Base-by-base conservation (phyloP, 1,140 invertebrate genomes). In the Leptinotarsa undecemlineata region DNA sequence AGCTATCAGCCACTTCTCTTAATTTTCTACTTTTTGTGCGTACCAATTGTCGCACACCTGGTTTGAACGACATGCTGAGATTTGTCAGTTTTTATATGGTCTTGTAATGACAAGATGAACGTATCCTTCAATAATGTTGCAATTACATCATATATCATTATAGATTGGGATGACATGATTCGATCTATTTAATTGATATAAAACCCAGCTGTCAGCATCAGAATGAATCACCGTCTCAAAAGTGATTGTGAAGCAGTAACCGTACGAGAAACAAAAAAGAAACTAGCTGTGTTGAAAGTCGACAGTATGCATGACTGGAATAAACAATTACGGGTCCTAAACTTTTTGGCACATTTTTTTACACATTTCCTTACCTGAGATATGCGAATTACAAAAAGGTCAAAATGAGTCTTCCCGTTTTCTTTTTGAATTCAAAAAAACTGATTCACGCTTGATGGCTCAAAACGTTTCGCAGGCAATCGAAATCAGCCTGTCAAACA, bases 141-240 rank as follows among this genome's bases (percentile, higher is more conserved):
- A 57, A 57, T 57, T 17, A 57, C 51, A 17, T 57, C 51, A 57
- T 57, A 57, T 17, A 57, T 57, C 51, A 5, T 57, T 57, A 15
- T n/a, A 19, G n/a, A 57, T n/a, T 57, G 15, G n/a, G 51, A 57
- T 57, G 51, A 57, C 51, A 57, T 57, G 51, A 57, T 57, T 57
- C 17, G 51, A 57, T 42, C 33, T 42, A 57, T 57, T 57, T 57
- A 57, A 57, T 57, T 57, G 51, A 57, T 57, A 57, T 57, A 0
- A 57, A 57, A 57, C 51, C 1, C n/a, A 57, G 51, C 51, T 57
- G 51, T 57, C 51, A 57, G 51, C 51, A 57, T 57, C 51, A 57
- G 51, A 19, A 57, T 57, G 51, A 57, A 57, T 57, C 51, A 57
- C 51, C 51, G 51, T 57, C 17, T 57, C 51, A 57, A 57, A 57